Evolutionary conservation across 2,888 invertebrate species (phyloP).

Genomic region (Meiosimyza platycephala): DNA sequence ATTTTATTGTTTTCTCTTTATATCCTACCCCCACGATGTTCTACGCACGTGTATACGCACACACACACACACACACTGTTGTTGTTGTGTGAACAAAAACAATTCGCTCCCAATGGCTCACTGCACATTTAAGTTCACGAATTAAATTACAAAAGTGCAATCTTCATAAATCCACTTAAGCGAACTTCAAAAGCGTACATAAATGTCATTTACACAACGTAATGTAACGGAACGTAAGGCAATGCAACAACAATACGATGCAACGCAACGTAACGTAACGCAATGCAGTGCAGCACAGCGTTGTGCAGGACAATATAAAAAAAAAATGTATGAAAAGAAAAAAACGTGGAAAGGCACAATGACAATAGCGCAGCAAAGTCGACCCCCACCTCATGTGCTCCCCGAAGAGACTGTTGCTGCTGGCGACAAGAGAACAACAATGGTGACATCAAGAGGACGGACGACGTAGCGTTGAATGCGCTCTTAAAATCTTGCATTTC

Average conservation of each 20-base stretch:
- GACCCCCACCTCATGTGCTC: not conserved
- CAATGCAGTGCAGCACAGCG: slow-evolving; percentile 21
- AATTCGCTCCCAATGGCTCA: slow-evolving; percentile 32
- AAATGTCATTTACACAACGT: slow-evolving; percentile 47
- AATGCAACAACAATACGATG: not conserved
- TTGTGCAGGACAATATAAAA: slow-evolving; percentile 27
- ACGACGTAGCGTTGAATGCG: not conserved
- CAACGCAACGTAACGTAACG: slow-evolving; percentile 30
- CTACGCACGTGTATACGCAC: not conserved
- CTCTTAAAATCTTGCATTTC: slow-evolving; percentile 23
- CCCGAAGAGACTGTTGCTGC: too few relatives aligned
- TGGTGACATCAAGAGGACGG: not conserved
- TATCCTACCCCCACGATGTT: not conserved
- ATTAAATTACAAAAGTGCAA: slow-evolving; percentile 51
- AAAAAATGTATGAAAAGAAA: slow-evolving; percentile 22
- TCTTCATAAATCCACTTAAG: slow-evolving; percentile 52
- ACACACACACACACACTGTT: too few relatives aligned
- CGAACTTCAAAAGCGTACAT: slow-evolving; percentile 49
- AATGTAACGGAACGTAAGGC: slow-evolving; percentile 19
- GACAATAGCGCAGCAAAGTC: not conserved
- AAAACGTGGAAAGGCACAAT: slow-evolving; percentile 31
- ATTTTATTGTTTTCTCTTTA: not conserved
- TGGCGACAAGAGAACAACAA: too few relatives aligned
- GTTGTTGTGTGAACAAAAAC: slow-evolving; percentile 14
- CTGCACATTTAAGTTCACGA: slow-evolving; percentile 36